phyloP scores from a whole-genome alignment of 2,888 invertebrate species.

The Thereva nobilitata region DNA sequence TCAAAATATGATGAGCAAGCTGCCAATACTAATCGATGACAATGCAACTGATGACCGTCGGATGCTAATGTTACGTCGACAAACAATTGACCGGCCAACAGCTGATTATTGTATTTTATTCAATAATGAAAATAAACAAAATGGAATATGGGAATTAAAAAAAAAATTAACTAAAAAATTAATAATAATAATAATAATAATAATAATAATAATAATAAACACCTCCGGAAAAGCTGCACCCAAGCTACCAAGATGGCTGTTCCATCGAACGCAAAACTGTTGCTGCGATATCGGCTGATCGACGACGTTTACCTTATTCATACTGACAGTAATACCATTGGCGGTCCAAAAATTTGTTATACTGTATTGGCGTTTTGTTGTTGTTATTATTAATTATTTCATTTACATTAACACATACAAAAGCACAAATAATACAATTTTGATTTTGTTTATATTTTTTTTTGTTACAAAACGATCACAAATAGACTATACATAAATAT shows the following conservation, averaged over 20 bases:
- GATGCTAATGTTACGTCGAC: conserved; percentile 88
- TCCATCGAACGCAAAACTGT: conserved; percentile 59
- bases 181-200: background rate
- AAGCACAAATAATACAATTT: too few species aligned
- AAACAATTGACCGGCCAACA: conserved; percentile 62
- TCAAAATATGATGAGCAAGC: conserved; percentile 86
- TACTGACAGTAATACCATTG: too few species aligned
- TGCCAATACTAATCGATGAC: conserved; percentile 84
- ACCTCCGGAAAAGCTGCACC: conserved; percentile 57
- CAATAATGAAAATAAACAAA: background rate
- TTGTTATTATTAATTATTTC: too few species aligned
- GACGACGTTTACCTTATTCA: too few species aligned
- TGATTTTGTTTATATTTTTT: too few species aligned
- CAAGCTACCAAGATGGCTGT: conserved; percentile 58
- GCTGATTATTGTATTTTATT: conserved; percentile 41
- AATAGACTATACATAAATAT: too few species aligned
- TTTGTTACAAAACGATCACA: too few species aligned
- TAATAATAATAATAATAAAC: background rate
- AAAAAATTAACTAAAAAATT: background rate
- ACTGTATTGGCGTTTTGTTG: too few species aligned
- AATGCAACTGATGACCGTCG: conserved; percentile 79
- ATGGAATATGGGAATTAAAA: background rate
- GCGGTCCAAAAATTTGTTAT: too few species aligned
- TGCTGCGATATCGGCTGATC: conserved; percentile 47
- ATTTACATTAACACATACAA: too few species aligned